Conservation (phyloP, 2,888 invertebrate genomes). For the Melipona bicolor region DNA sequence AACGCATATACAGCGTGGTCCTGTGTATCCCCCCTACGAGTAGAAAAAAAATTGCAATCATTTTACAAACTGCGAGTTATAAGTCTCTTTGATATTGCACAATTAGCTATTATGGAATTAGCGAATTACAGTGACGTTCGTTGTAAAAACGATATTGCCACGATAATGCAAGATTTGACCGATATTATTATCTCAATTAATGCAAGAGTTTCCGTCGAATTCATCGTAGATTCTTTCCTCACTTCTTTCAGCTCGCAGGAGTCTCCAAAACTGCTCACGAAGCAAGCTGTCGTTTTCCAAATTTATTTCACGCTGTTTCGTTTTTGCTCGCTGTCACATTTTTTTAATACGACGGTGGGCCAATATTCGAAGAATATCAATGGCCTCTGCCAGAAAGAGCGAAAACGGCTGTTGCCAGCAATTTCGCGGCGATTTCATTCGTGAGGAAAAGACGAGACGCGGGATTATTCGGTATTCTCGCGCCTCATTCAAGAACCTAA, state of each 20-base stretch:
- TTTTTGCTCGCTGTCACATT: neutral
- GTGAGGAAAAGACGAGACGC: constrained; percentile 25
- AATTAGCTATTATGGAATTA: too few species aligned
- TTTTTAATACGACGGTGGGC: neutral
- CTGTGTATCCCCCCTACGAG: constrained; percentile 37
- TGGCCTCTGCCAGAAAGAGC: constrained; percentile 8
- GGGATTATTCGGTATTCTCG: constrained; percentile 56
- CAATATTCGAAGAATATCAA: constrained; percentile 31
- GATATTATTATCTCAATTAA: too few species aligned
- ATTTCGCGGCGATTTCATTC: constrained; percentile 52
- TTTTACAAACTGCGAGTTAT: neutral
- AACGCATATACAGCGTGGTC: constrained; percentile 23
- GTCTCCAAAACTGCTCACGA: neutral
- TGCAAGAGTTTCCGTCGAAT: too few species aligned
- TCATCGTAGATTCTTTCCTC: too few species aligned
- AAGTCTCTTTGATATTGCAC: neutral
- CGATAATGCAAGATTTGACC: too few species aligned
- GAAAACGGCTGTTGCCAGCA: constrained; percentile 34
- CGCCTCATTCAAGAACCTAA: constrained; percentile 56
- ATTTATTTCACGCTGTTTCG: neutral
- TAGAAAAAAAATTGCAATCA: constrained; percentile 66
- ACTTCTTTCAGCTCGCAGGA: too few species aligned
- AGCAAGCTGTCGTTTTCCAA: neutral
- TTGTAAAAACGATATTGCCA: too few species aligned
- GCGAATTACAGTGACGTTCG: too few species aligned